phyloP scores from a whole-genome alignment of 2,888 invertebrate species.

The Nephrotoma appendiculata region DNA sequence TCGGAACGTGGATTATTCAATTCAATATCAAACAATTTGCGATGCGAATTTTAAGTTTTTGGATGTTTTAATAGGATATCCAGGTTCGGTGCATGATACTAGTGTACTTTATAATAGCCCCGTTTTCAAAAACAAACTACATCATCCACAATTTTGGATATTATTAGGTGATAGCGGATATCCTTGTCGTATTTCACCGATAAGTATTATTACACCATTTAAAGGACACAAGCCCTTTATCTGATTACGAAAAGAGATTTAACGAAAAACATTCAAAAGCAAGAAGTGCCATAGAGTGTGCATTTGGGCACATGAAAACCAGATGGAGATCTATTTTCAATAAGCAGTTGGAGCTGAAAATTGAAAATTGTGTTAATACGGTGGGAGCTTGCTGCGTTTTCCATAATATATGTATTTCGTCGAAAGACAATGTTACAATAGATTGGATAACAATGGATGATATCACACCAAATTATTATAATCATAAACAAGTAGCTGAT shows the following conservation, averaged over 20 bases:
- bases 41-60: not conserved
- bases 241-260: not conserved
- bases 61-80: not conserved
- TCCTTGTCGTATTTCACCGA: not conserved
- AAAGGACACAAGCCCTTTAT: too few species aligned
- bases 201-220: not conserved
- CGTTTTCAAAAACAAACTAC: not conserved
- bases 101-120: not conserved
- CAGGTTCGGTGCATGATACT: too few species aligned
- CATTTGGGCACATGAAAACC: not conserved
- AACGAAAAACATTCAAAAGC: not conserved
- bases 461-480: not conserved
- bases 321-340: not conserved
- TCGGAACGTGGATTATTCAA: not conserved
- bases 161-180: not conserved
- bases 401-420: not conserved
- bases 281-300: not conserved
- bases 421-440: not conserved
- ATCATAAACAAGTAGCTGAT: too few species aligned
- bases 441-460: not conserved
- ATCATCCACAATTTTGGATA: not conserved
- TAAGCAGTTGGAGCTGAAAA: not conserved
- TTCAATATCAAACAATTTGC: not conserved
- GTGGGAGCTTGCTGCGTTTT: not conserved
- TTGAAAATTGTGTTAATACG: not conserved